Conservation (phyloP, 2,113 vertebrate species). For the Murina feae region DNA sequence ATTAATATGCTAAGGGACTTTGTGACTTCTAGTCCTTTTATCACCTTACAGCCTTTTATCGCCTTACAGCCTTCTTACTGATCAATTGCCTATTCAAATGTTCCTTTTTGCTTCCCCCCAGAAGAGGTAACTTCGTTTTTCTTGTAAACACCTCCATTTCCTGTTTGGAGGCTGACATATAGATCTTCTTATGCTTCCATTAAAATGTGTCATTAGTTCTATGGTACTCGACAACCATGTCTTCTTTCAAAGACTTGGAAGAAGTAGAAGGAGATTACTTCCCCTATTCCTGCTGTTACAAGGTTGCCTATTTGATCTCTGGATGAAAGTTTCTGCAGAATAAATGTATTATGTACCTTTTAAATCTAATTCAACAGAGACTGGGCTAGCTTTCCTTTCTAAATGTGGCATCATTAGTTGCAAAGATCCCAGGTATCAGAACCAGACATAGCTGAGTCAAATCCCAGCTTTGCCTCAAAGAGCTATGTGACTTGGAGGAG, state of each 20-base stretch:
- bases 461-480: neutral
- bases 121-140: constrained; percentile 50
- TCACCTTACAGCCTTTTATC: constrained; percentile 24
- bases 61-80: constrained; percentile 1
- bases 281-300: neutral
- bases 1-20: neutral
- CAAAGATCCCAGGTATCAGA: neutral
- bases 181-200: constrained; percentile 15
- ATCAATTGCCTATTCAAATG: constrained; percentile 43
- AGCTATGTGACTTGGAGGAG: neutral
- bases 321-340: neutral
- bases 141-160: constrained; percentile 59
- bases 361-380: neutral
- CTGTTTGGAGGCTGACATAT: constrained; percentile 20
- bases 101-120: neutral
- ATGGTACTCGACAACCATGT: neutral
- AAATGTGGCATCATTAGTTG: neutral
- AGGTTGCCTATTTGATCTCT: constrained; percentile 23
- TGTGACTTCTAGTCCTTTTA: constrained; percentile 32
- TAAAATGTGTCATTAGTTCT: constrained; percentile 46
- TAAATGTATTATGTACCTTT: neutral
- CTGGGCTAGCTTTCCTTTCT: neutral
- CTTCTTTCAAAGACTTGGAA: constrained; percentile 9
- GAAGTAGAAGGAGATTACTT: neutral
- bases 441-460: neutral